Evolutionary conservation across 2,797 vertebrate genomes (phyloP).

Genomic region (Platyrinchus mystaceus): DNA sequence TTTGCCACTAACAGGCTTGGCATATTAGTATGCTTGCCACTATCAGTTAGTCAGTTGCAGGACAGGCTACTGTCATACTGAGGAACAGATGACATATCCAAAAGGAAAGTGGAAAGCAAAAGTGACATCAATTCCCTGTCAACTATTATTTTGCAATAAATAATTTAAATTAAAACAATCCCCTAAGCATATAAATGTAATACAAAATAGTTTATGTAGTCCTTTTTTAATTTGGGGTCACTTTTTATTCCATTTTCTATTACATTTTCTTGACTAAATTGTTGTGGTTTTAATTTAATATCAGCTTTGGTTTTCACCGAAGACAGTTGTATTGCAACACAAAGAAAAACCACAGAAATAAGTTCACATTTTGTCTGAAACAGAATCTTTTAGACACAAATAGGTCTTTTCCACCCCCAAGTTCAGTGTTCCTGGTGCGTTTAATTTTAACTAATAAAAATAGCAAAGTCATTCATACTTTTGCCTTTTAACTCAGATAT

Average conservation of each 20-base stretch:
- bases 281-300: background rate
- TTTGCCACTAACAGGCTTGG: constrained; percentile 61
- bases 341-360: background rate
- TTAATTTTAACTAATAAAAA: background rate
- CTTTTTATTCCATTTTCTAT: background rate
- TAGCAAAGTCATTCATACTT: background rate
- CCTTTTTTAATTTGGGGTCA: background rate
- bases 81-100: constrained; percentile 66
- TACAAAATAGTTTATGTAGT: background rate
- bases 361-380: background rate
- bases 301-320: background rate
- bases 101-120: constrained; percentile 66
- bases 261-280: background rate
- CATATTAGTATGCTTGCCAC: constrained; percentile 63
- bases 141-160: constrained; percentile 52
- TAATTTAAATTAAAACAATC: constrained; percentile 33
- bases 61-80: constrained; percentile 39
- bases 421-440: background rate
- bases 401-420: background rate
- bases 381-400: background rate
- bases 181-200: background rate
- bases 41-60: constrained; percentile 57
- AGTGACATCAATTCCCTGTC: constrained; percentile 65
- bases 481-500: background rate
- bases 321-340: background rate